phyloP scores from a whole-genome alignment of 2,797 vertebrate species.

The Muscicapa comitata region DNA sequence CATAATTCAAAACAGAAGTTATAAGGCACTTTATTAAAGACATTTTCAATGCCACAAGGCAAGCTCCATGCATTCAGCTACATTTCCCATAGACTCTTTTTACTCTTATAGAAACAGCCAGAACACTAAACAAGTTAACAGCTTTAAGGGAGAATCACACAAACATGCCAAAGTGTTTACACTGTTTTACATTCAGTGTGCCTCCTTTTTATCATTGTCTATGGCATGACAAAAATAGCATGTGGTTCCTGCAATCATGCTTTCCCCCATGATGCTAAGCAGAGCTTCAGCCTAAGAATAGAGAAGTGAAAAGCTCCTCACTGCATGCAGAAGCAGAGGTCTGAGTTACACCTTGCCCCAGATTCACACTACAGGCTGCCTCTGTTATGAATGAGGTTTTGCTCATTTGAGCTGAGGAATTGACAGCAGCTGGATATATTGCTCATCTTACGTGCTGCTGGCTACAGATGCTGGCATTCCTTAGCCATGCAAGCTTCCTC shows the following conservation, averaged over 20 bases:
- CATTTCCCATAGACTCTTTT: background rate
- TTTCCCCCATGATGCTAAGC: background rate
- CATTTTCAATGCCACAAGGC: background rate
- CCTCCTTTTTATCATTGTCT: background rate
- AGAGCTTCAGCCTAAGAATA: background rate
- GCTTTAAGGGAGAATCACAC: background rate
- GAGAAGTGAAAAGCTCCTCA: background rate
- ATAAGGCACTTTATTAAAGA: background rate
- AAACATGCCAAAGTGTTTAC: background rate
- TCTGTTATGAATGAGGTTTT: background rate
- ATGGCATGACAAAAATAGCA: background rate
- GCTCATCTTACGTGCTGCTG: background rate
- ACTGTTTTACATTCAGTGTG: background rate
- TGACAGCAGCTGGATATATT: background rate
- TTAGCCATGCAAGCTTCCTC: background rate
- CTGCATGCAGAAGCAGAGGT: background rate
- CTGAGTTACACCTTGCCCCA: background rate
- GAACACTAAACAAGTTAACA: background rate
- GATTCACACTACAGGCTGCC: background rate
- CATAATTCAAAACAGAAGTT: background rate
- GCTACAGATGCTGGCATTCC: background rate
- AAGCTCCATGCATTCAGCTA: background rate
- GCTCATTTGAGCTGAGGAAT: background rate
- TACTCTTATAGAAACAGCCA: background rate
- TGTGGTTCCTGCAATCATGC: accelerated